phyloP scores from a whole-genome alignment of 2,113 vertebrate genomes.

The Microcebus griseorufus region DNA sequence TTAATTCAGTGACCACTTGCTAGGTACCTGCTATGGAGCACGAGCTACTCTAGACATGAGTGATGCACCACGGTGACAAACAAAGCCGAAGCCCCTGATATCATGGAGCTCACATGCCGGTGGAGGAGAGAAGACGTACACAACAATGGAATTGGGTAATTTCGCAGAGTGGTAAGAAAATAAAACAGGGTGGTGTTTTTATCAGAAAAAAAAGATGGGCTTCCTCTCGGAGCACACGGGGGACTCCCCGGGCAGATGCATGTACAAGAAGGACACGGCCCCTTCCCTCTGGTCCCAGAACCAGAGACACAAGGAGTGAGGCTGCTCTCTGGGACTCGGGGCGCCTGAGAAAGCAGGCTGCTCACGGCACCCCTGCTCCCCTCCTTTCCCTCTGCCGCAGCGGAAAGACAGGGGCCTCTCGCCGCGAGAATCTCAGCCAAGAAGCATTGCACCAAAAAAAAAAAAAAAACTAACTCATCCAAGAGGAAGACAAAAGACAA shows the following conservation, averaged over 20 bases:
- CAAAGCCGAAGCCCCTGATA: not conserved
- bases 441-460: not conserved
- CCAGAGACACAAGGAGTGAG: not conserved
- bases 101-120: not conserved
- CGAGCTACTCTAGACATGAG: not conserved
- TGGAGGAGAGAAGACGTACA: not conserved
- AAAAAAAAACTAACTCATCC: not conserved
- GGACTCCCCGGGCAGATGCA: not conserved
- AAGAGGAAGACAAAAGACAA: slow-evolving; percentile 34
- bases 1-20: not conserved
- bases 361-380: fast-evolving
- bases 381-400: not conserved
- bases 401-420: too few species aligned
- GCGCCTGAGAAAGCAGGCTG: not conserved
- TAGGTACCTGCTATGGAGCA: not conserved
- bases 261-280: fast-evolving
- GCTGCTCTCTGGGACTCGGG: fast-evolving
- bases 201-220: not conserved
- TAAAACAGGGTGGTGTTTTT: not conserved
- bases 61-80: too few species aligned
- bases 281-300: not conserved
- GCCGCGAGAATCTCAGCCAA: not conserved
- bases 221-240: not conserved
- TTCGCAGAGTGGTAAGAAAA: not conserved
- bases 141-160: not conserved